Conservation (phyloP, 2,113 vertebrate species). For the Entelurus aequoreus region DNA sequence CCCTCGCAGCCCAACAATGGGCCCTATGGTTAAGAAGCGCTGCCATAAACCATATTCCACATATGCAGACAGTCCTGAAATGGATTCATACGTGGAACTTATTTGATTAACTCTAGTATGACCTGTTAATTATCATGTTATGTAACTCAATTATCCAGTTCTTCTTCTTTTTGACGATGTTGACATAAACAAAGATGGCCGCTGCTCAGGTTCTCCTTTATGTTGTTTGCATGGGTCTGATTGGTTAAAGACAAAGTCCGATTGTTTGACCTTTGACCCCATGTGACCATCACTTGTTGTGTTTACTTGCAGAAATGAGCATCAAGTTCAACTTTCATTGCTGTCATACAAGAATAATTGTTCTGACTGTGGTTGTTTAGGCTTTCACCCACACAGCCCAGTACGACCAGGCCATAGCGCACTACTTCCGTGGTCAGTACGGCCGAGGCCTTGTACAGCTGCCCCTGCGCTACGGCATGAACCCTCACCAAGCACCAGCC, state of each 20-base stretch:
- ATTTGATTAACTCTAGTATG: too few relatives aligned
- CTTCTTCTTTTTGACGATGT: too few relatives aligned
- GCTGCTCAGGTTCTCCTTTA: neutral
- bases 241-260: constrained; percentile 29
- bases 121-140: too few relatives aligned
- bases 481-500: constrained; percentile 92
- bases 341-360: neutral
- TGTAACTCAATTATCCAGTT: too few relatives aligned
- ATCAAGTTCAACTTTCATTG: neutral
- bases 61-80: too few relatives aligned
- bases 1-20: too few relatives aligned
- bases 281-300: constrained; percentile 12
- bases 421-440: constrained; percentile 91
- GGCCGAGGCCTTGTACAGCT: constrained; percentile 85
- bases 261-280: constrained; percentile 7
- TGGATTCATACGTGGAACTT: too few relatives aligned
- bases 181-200: too few relatives aligned
- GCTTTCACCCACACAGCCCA: constrained; percentile 94
- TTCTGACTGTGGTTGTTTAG: constrained; percentile 51
- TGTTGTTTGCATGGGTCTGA: constrained; percentile 7
- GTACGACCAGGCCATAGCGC: constrained; percentile 90
- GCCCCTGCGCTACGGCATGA: constrained; percentile 92
- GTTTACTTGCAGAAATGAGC: neutral
- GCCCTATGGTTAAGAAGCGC: too few relatives aligned
- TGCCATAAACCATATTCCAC: too few relatives aligned